Base-by-base conservation (phyloP, 2,888 invertebrate species). In the Chymomyza procnemis region DNA sequence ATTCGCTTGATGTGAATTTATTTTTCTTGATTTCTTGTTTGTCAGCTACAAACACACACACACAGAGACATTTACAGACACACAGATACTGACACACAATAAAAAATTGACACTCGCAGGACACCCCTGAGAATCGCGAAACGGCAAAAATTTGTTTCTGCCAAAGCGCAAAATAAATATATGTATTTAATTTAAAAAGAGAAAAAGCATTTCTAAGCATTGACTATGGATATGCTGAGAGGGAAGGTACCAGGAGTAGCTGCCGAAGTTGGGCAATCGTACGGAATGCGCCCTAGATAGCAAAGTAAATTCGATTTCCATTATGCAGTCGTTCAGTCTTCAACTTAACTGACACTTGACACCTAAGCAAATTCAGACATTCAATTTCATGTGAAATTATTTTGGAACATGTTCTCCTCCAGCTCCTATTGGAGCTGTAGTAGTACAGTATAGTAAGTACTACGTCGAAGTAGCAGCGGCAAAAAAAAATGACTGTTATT, bases 361-460 rank as follows among this genome's bases (percentile, higher is more conserved):
- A 79, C 79, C 79, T 78, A 74, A 78, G 73, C 80, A 78, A 79
- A 79, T 74, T 78, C 78, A 79, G 75, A 78, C 79, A 79, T 79
- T 79, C 79, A 78, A 79, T 79, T 79, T 78, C 80, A 79, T 79
- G 79, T 79, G 73, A 79, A 79, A 79, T 79, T 79, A 79, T 79
- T 79, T 79, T 67, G 63, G 30, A 76, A 66, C 74, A 67, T 76
- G 74, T 74, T 67, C 66, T 57, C 47, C 41, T 64, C 73, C n/a
- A 64, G 26, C 58, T 26, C 26, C 26, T 6, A 8, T 26, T 26
- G n/a, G n/a, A 62, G 30, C 47, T 52, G 60, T 19, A 59, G 34
- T 1, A 59, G 5, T n/a, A n/a, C n/a, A n/a, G 3, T 26, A 22
- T 22, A 26, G 26, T 26, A 26, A 26, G 26, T 26, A 26, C 26